Percentiles rank a stretch among this genome's conserved stretches.
Conservation (phyloP, 2,113 vertebrate species). For the Sterrhoptilus dennistouni region DNA sequence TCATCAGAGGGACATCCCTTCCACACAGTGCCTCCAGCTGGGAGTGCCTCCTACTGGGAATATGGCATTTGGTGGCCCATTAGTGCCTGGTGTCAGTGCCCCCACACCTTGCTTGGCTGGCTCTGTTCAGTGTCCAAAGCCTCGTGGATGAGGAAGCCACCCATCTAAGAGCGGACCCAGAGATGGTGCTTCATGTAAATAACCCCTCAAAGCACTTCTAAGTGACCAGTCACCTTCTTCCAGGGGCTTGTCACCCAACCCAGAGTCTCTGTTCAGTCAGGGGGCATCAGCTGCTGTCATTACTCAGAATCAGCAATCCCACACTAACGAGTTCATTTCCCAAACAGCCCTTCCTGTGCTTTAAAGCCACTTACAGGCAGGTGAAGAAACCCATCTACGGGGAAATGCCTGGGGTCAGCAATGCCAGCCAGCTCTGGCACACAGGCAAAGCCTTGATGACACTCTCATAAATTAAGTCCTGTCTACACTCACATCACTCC, state of each 20-base stretch:
- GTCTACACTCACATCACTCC: not conserved
- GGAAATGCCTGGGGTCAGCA: not conserved
- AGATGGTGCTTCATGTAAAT: not conserved
- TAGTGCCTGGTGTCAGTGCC: not conserved
- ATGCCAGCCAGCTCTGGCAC: accelerated
- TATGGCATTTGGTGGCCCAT: accelerated
- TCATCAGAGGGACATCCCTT: not conserved
- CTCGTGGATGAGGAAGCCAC: accelerated
- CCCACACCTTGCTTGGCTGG: not conserved
- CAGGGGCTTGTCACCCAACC: not conserved
- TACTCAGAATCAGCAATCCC: not conserved
- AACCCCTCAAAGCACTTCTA: not conserved
- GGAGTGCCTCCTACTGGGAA: not conserved
- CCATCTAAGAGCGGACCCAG: not conserved
- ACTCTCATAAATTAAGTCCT: not conserved
- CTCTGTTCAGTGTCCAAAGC: not conserved
- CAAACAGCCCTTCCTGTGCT: not conserved
- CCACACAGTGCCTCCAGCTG: not conserved
- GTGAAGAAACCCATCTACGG: not conserved
- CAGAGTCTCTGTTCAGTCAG: not conserved
- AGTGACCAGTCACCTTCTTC: not conserved
- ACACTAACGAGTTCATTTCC: accelerated
- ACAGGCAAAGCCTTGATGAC: not conserved
- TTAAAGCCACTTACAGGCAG: not conserved
- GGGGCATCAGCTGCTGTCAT: not conserved